These are phyloP conservation scores for Anthoscopus minutus DNA, from an alignment of 2,113 vertebrate species.

Conservation along the genomic window DNA sequence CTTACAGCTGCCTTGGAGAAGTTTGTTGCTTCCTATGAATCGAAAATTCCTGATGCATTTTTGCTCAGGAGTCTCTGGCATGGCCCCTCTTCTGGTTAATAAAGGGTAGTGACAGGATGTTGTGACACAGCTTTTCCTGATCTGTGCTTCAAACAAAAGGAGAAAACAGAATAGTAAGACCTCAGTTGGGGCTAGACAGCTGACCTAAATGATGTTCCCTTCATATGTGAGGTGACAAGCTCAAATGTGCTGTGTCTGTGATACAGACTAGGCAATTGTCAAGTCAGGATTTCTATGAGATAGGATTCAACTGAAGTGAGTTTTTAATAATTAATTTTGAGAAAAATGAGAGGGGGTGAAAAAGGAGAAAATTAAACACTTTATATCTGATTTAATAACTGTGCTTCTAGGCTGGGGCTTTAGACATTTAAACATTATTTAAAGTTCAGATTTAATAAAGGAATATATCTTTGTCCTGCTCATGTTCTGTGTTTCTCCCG, in stretches of 20 bases:
- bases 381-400: neutral
- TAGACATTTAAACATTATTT: neutral
- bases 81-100: neutral
- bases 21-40: neutral
- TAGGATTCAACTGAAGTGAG: neutral
- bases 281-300: neutral
- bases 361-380: neutral
- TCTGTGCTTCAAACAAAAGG: neutral
- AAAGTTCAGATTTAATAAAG: neutral
- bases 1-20: neutral
- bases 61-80: neutral
- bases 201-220: neutral
- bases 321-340: neutral
- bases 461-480: neutral
- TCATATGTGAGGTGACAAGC: neutral
- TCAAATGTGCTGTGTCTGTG: neutral
- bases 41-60: neutral
- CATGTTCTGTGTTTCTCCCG: accelerated
- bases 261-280: neutral
- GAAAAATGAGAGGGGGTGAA: neutral
- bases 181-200: neutral
- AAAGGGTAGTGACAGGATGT: neutral
- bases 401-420: neutral
- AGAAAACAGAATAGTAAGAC: neutral
- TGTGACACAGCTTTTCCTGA: neutral